Base-by-base conservation (phyloP, 2,113 vertebrate genomes). In the Brienomyrus longianalis region DNA sequence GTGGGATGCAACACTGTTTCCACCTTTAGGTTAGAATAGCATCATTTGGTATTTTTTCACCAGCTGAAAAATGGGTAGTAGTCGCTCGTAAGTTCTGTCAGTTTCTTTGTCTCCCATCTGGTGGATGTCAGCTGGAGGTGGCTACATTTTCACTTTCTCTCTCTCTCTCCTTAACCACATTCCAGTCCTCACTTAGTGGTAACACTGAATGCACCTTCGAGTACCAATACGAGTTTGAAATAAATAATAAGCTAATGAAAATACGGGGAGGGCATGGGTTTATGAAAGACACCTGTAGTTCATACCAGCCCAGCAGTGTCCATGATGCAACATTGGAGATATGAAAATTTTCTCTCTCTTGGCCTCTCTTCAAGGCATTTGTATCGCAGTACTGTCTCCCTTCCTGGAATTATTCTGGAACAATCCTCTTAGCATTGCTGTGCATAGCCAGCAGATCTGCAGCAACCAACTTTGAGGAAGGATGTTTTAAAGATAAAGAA, bases 141-240 rank as follows among this genome's bases (percentile, higher is more conserved):
- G 94, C 93, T 95, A 93, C 94, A 89, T 94, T 88, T 88, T 50
- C 66, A 88, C 66, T 91, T 86, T 48, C 17, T 19, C 51, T 51
- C 45, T 56, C 31, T 31, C 31, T 31, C 19, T 11, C 47, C 15
- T 48, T 39, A 50, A 62, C 21, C 31, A 50, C 70, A 91, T 90
- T 91, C 13, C 89, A 88, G 92, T 88, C 91, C 89, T 90, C 84
- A 45, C 17, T 50, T 62, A 52, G 70, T 91, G 88, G 35, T 70
- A 59, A 51, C 8, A 52, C 54, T 35, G 56, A 85, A 31, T 11
- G 89, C 92, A 93, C 90, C 90, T 90, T 92, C 56, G 9, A 90
- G 88, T 88, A 91, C 92, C 91, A 52, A 45, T 91, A 85, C 90
- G 90, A 94, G 93, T 94, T 95, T 95, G 94, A 94, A 93, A 95